Evolutionary conservation across 53 echinoderm and acorn worm species (phyloP), one percentile per base, ranked within the genome.

Genomic region (Mesocentrotus franciscanus): DNA sequence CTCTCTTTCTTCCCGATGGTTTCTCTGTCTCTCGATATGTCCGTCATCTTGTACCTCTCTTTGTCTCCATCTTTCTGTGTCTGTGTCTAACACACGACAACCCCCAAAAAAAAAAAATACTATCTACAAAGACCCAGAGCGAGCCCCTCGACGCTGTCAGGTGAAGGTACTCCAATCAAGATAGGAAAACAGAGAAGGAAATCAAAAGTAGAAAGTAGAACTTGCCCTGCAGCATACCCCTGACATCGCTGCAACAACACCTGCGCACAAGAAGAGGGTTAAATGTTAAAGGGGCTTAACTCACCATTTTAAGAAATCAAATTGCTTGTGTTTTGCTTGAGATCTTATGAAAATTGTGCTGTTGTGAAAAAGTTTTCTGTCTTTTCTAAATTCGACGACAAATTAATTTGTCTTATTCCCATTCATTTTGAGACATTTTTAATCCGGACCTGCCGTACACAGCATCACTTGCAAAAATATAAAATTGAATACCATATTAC

Each of bases 161-260:
- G 20, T 81, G 22, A 18, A 81, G 81, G 36, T 42, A 39, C 81
- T 42, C 20, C 81, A 81, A 36, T 81, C 39, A 39, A 6, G 42
- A 81, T 8, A 81, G 42, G 8, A 76, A 76, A 33, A 76, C 76
- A 76, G 33, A 9, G 20, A 42, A 36, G 81, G 81, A 81, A 81
- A 42, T 81, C 18, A 81, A 9, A 81, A 81, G 81, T 81, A 39
- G 81, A 9, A 81, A 42, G 81, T 81, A 39, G 81, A 42, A 81
- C 81, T 22, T 81, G 81, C 81, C 81, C 81, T 16, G 81, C 36
- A 81, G 81, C 81, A 81, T 64, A 18, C 36, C 10, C 81, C 22
- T 42, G 0, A 22, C 36, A 81, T 20, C 16, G 42, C 42, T 42
- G 36, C 17, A 36, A 35, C 35, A 79, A 39, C 81, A 81, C 81